Evolutionary conservation across 2,113 vertebrate genomes (phyloP), one percentile per base, ranked within the genome.

Genomic region (Xiphophorus couchianus): DNA sequence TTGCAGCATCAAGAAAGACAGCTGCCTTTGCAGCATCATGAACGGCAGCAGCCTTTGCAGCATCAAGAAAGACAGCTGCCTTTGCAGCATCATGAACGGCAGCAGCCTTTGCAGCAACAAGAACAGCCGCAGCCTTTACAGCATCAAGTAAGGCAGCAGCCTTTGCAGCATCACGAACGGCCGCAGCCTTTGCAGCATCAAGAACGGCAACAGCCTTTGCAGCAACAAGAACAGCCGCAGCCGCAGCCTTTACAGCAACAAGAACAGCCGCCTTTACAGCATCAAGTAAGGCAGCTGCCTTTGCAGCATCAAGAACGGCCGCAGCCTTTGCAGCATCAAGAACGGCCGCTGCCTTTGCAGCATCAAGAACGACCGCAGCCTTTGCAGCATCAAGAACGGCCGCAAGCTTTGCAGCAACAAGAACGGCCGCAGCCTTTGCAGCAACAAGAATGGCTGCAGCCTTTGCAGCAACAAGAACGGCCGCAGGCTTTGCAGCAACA

Each of bases 351-450:
- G 39, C 13, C 39, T 42, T 42, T 14, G 1, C 39, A 14, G 12
- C 39, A 42, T 1, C 77, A 73, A 44, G 60, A 70, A 28, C 17
- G 0, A 19, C 62, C n/a, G 15, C 65, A 71, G 68, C 42, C 27
- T 62, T 12, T 30, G 22, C 69, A 73, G 15, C 69, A 74, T 22
- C 54, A 30, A 58, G 61, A 80, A 7, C 27, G 37, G 1, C 54
- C 13, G 11, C 44, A 19, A 33, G 51, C 25, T 66, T 12, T 31
- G 30, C 69, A 73, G 14, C 66, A 74, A n/a, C 54, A 30, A 58
- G 60, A 78, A 6, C 35, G 2, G 9, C 35, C 35, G 0, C 35
- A 35, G 9, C 8, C 35, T 35, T 35, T 35, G 1, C 33, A 35
- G 33, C 33, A 35, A 9, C 33, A 9, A 35, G 33, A 35, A 35